phyloP scores from a whole-genome alignment of 1,140 invertebrate species.

The Anastrepha ludens region DNA sequence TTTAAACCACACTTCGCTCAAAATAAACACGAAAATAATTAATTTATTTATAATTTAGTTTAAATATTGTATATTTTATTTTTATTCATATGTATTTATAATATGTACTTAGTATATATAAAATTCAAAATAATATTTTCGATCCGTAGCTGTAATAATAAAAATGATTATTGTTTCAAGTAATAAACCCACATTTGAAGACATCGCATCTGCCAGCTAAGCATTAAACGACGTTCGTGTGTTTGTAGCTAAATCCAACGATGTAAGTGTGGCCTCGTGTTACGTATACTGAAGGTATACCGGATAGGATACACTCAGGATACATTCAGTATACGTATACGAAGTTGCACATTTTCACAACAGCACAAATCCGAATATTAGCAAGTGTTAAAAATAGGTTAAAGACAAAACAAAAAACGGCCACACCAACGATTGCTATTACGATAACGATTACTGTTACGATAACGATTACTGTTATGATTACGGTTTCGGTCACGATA shows the following conservation, averaged over 20 bases:
- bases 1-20: no score
- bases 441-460: background rate
- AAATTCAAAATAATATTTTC: no score
- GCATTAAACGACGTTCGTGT: no score
- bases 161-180: no score
- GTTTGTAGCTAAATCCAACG: slow-evolving; percentile 62
- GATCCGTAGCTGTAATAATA: no score
- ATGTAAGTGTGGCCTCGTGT: slow-evolving; percentile 92
- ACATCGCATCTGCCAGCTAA: no score
- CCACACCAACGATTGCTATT: background rate
- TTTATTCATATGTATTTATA: no score
- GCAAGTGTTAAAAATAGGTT: background rate
- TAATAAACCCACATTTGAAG: no score
- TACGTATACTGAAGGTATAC: slow-evolving; percentile 99
- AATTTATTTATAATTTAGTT: no score
- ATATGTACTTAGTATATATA: no score
- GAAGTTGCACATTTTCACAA: slow-evolving; percentile 81
- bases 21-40: no score
- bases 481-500: background rate
- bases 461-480: background rate
- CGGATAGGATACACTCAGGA: slow-evolving; percentile 98
- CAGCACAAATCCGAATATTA: background rate
- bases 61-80: no score
- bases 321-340: slow-evolving; percentile 99
- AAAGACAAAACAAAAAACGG: background rate